Percentiles rank a stretch among this genome's conserved stretches.
Conservation (phyloP, 2,797 vertebrate species). For the Octomys mimax region DNA sequence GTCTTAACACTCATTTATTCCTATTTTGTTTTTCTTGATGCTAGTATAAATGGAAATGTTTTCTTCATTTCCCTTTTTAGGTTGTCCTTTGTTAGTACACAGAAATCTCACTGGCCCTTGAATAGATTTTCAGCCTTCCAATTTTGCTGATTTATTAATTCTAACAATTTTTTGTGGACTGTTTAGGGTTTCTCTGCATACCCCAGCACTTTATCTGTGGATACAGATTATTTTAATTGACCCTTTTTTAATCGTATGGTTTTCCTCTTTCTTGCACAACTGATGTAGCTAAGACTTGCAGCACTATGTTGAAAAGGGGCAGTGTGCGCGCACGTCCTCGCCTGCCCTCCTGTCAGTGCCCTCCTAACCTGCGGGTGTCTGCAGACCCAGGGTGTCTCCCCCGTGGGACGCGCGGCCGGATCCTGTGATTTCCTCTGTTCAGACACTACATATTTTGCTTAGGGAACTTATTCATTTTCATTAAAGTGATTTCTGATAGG, state of each 20-base stretch:
- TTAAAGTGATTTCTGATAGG: neutral
- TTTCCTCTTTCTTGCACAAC: neutral
- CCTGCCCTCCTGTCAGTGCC: too few relatives aligned
- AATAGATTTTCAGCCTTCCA: neutral
- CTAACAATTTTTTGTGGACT: neutral
- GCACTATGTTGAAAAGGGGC: neutral
- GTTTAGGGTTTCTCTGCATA: neutral
- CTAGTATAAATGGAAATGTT: neutral
- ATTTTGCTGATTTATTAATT: neutral
- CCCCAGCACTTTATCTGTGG: neutral
- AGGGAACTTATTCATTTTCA: neutral
- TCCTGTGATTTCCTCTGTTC: neutral
- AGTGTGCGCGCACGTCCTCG: neutral
- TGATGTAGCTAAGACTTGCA: neutral
- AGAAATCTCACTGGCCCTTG: neutral
- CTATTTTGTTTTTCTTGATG: neutral
- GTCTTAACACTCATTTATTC: neutral
- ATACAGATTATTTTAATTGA: neutral
- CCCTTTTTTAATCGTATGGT: neutral
- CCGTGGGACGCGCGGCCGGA: too few relatives aligned
- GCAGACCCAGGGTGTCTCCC: neutral
- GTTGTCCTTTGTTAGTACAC: neutral
- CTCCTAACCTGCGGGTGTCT: neutral
- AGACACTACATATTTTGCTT: neutral
- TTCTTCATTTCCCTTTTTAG: neutral